These are phyloP conservation scores for Tuberolachnus salignus DNA, from an alignment of 2,888 invertebrate species.

Conservation along the genomic window DNA sequence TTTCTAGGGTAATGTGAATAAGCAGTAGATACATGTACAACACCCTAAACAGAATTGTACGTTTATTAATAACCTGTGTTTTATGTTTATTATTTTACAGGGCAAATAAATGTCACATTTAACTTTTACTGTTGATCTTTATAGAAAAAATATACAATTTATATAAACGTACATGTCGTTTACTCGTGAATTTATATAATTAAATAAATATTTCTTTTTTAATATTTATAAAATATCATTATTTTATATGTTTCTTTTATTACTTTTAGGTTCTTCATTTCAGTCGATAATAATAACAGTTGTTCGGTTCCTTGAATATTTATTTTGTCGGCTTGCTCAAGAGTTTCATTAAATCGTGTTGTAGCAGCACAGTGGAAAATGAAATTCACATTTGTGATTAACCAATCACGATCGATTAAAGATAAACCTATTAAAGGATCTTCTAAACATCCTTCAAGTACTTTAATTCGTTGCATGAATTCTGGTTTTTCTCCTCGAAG, in stretches of 20 bases:
- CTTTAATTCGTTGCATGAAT: slow-evolving; percentile 2
- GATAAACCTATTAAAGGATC: not conserved
- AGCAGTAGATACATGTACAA: slow-evolving; percentile 20
- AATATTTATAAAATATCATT: too few relatives aligned
- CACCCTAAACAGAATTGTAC: not conserved
- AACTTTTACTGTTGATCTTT: too few relatives aligned
- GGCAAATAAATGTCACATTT: too few relatives aligned
- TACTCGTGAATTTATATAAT: too few relatives aligned
- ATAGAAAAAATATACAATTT: too few relatives aligned
- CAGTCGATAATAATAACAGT: not conserved
- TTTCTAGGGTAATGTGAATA: not conserved
- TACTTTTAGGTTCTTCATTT: slow-evolving; percentile 21
- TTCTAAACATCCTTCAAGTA: not conserved
- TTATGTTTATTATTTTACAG: not conserved
- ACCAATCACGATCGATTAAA: not conserved
- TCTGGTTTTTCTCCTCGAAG: slow-evolving; percentile 13
- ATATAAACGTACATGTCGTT: too few relatives aligned
- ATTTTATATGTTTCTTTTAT: not conserved
- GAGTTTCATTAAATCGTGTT: not conserved
- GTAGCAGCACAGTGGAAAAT: slow-evolving; percentile 35
- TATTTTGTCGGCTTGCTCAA: not conserved
- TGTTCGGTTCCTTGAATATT: slow-evolving; percentile 25
- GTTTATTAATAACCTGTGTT: not conserved
- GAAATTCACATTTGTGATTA: slow-evolving; percentile 24
- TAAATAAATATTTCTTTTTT: too few relatives aligned